Percentiles rank a stretch among this genome's conserved stretches.
These are phyloP conservation scores for Coregonus sp. DNA, from an alignment of 2,797 vertebrate species.

Conservation along the genomic window DNA sequence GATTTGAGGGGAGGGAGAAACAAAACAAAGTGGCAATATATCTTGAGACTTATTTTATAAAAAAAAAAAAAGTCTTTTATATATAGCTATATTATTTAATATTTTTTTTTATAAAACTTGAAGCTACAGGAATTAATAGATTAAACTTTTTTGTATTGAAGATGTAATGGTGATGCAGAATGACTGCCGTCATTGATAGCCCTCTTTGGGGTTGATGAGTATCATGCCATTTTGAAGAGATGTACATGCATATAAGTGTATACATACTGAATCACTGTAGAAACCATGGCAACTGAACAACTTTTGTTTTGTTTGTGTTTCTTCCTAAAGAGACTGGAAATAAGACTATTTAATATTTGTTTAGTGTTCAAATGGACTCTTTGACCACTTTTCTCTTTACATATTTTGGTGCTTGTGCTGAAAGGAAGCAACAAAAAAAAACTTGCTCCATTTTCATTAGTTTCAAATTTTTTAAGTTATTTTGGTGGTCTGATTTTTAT, in stretches of 20 bases:
- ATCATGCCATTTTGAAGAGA: constrained; percentile 73
- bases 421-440: constrained; percentile 76
- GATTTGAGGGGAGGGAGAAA: constrained; percentile 44
- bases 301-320: constrained; percentile 67
- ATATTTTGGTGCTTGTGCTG: constrained; percentile 79
- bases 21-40: constrained; percentile 79
- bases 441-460: constrained; percentile 78
- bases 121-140: constrained; percentile 79
- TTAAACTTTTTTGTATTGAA: constrained; percentile 75
- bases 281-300: constrained; percentile 79
- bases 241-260: constrained; percentile 79
- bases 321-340: constrained; percentile 76
- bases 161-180: constrained; percentile 76
- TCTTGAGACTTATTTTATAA: constrained; percentile 84
- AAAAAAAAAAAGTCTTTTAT: constrained; percentile 79
- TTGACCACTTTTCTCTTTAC: constrained; percentile 77
- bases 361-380: constrained; percentile 76
- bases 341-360: constrained; percentile 64
- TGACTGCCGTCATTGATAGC: constrained; percentile 73
- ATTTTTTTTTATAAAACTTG: constrained; percentile 85
- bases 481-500: constrained; percentile 69
- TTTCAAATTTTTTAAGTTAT: constrained; percentile 72
- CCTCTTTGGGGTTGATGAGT: constrained; percentile 64
- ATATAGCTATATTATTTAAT: constrained; percentile 85
- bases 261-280: constrained; percentile 83